Evolutionary conservation across 2,797 vertebrate species (phyloP).

Genomic region (Carduelis carduelis): DNA sequence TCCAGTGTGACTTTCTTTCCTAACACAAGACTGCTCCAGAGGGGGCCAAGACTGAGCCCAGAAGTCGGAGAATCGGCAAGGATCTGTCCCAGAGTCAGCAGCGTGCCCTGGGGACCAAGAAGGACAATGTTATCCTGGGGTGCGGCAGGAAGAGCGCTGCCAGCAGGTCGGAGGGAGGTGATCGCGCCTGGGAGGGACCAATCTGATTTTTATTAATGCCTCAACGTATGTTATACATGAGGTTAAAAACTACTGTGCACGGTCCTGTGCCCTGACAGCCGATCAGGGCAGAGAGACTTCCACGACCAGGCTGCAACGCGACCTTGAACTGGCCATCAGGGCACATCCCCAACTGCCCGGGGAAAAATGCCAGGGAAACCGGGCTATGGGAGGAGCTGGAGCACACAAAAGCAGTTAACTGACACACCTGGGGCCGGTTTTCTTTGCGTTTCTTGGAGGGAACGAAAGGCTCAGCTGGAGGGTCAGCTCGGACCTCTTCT

Average conservation of each 20-base stretch:
- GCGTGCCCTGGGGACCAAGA: accelerated
- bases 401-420: background rate
- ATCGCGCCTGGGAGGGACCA: background rate
- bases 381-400: background rate
- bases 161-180: no score
- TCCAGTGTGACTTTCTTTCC: background rate
- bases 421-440: background rate
- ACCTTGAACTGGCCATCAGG: accelerated
- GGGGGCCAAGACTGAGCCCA: background rate
- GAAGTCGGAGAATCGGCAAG: background rate
- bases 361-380: background rate
- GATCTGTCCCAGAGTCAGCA: background rate
- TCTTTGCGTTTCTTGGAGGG: background rate
- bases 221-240: background rate
- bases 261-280: background rate
- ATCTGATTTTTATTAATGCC: background rate
- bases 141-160: no score
- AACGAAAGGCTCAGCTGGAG: background rate
- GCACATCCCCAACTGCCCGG: no score
- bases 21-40: background rate
- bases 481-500: no score
- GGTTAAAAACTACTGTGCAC: background rate
- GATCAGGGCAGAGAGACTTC: background rate
- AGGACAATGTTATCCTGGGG: accelerated
- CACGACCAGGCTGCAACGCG: accelerated